A percentile compares a stretch with the other conserved stretches of the same genome.
Conservation (phyloP, 2,797 vertebrate genomes). For the Luscinia megarhynchos region DNA sequence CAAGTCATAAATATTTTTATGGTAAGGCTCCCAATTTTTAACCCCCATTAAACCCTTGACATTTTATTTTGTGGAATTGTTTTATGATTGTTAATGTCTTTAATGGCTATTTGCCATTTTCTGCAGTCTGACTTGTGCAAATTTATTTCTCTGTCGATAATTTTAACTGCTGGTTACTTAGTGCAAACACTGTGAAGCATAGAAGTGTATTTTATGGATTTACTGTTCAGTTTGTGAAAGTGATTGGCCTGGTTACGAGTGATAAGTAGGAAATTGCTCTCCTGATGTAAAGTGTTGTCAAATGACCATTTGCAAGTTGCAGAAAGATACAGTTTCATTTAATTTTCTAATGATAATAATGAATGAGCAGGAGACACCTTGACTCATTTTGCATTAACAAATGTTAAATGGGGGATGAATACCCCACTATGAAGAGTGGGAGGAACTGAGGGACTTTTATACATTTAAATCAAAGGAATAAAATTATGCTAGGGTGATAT, state of each 20-base stretch:
- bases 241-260: constrained; percentile 38
- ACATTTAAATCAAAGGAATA: neutral
- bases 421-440: neutral
- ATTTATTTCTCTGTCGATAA: constrained; percentile 2
- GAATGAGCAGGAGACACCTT: neutral
- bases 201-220: constrained; percentile 61
- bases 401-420: neutral
- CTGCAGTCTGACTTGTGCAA: neutral
- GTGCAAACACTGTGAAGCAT: neutral
- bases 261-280: constrained; percentile 61
- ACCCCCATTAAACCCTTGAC: neutral
- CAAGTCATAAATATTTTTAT: neutral
- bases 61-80: neutral
- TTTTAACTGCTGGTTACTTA: constrained; percentile 31
- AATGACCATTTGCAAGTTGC: constrained; percentile 54
- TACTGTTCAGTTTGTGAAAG: constrained; percentile 53
- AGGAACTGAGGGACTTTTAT: neutral
- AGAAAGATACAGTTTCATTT: constrained; percentile 56
- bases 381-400: constrained; percentile 25
- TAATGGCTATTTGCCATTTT: constrained; percentile 6
- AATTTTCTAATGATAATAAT: constrained; percentile 56
- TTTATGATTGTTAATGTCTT: neutral
- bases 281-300: constrained; percentile 15
- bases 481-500: neutral
- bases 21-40: neutral